phyloP scores from a whole-genome alignment of 2,797 vertebrate species.

The Huso huso region DNA sequence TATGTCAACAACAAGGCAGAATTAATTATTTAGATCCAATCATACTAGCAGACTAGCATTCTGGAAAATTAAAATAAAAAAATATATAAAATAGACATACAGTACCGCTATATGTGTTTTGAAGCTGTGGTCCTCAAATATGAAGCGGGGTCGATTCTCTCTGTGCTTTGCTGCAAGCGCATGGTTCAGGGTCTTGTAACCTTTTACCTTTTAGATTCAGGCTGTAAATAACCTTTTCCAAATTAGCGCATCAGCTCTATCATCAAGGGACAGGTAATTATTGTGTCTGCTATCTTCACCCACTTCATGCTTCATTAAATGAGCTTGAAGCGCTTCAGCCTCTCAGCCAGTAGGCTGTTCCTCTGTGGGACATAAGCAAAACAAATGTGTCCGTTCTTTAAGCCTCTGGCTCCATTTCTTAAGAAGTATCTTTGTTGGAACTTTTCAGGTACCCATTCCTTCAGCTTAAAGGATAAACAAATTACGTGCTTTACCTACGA shows the following conservation, averaged over 20 bases:
- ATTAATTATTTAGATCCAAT: background rate
- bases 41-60: background rate
- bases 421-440: background rate
- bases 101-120: no score
- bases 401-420: background rate
- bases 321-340: constrained; percentile 16
- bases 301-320: constrained; percentile 34
- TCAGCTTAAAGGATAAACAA: background rate
- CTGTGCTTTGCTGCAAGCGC: no score
- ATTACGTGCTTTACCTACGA: no score
- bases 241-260: constrained; percentile 26
- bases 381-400: background rate
- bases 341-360: background rate
- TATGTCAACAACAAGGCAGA: background rate
- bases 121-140: no score
- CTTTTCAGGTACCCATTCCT: background rate
- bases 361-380: constrained; percentile 1
- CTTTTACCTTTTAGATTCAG: constrained; percentile 31
- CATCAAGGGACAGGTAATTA: constrained; percentile 42
- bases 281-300: constrained; percentile 25
- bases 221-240: constrained; percentile 29
- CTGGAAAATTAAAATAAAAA: background rate
- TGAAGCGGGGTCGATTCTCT: no score
- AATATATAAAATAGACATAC: no score
- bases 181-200: no score